Conservation (phyloP, 2,797 vertebrate species). For the Serranus cabrilla region DNA sequence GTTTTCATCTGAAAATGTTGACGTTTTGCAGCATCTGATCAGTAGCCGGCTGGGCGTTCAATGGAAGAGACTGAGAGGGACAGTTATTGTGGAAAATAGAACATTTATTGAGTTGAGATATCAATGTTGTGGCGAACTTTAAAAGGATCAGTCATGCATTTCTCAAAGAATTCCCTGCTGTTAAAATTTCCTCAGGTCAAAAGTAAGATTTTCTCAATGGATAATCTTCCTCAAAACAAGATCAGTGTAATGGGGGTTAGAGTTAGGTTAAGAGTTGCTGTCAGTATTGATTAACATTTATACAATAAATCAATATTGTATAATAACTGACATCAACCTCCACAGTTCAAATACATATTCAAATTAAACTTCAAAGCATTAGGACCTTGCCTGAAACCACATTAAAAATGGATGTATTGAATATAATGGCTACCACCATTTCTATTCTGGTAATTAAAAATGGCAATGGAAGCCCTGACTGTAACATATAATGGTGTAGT, state of each 20-base stretch:
- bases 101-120: neutral
- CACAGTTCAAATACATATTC: neutral
- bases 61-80: no score
- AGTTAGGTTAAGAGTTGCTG: neutral
- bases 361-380: constrained; percentile 6
- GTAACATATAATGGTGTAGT: neutral
- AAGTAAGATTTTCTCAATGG: neutral
- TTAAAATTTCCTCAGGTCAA: constrained; percentile 5
- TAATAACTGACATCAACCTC: neutral
- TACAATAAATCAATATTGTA: neutral
- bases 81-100: no score
- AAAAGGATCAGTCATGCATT: constrained; percentile 34
- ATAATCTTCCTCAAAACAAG: constrained; percentile 1
- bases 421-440: neutral
- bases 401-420: neutral
- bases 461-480: neutral
- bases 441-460: constrained; percentile 22
- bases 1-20: no score
- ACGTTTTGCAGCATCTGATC: no score
- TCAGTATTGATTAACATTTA: constrained; percentile 1
- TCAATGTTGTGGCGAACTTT: constrained; percentile 18
- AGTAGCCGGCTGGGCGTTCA: no score
- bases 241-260: neutral
- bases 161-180: constrained; percentile 9
- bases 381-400: constrained; percentile 8